Evolutionary conservation across 2,113 vertebrate genomes (phyloP).

Genomic region (Syrrhaptes paradoxus): DNA sequence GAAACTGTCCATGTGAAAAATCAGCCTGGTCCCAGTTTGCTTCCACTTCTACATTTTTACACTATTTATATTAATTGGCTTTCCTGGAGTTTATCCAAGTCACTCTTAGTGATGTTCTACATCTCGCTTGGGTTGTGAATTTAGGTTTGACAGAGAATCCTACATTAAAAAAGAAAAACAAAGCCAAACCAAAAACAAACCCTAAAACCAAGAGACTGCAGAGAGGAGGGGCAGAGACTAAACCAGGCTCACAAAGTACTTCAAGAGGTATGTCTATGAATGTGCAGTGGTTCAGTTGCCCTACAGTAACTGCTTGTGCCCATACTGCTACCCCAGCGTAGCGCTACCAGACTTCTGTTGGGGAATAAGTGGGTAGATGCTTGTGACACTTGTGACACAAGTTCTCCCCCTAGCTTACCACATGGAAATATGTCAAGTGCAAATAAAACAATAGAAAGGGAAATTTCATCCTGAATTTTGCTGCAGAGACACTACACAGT

Average conservation of each 20-base stretch:
- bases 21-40: not conserved
- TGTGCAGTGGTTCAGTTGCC: not conserved
- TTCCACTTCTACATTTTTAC: not conserved
- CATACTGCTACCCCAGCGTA: not conserved
- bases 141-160: not conserved
- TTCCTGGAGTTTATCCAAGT: not conserved
- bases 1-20: not conserved
- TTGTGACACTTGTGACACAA: not conserved
- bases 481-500: not conserved
- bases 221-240: not conserved
- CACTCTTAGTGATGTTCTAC: not conserved
- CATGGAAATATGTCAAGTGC: not conserved
- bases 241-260: not conserved
- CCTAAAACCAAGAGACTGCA: not conserved
- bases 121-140: not conserved
- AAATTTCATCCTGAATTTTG: not conserved
- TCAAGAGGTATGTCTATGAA: not conserved
- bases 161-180: not conserved
- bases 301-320: not conserved
- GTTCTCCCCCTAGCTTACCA: conserved; percentile 1
- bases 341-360: rapidly evolving
- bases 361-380: not conserved
- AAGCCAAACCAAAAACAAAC: not conserved
- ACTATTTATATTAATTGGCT: not conserved
- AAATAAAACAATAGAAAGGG: not conserved